phyloP scores from a whole-genome alignment of 1,140 invertebrate genomes.

The Cyphomyrmex costatus region DNA sequence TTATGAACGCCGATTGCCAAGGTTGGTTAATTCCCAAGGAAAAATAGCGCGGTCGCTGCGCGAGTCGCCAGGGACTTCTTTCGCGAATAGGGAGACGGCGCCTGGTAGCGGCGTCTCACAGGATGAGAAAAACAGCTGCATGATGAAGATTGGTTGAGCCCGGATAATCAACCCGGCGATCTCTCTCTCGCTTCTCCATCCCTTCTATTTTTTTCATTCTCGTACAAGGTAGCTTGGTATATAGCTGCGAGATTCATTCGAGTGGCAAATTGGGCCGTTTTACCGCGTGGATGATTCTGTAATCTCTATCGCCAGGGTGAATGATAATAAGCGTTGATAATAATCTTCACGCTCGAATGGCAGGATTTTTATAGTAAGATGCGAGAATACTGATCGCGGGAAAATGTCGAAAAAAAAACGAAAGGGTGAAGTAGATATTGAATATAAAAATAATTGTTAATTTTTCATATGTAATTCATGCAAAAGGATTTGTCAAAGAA shows the following conservation, averaged over 20 bases:
- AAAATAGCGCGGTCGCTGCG: background rate
- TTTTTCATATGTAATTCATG: no score
- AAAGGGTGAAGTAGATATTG: slow-evolving; percentile 26
- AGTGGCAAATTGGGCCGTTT: slow-evolving; percentile 69
- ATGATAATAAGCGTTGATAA: slow-evolving; percentile 67
- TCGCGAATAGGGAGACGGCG: slow-evolving; percentile 64
- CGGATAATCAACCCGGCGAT: slow-evolving; percentile 69
- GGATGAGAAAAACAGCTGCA: slow-evolving; percentile 76
- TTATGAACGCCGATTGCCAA: slow-evolving; percentile 71
- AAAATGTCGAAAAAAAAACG: slow-evolving; percentile 49
- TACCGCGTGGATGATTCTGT: slow-evolving; percentile 68
- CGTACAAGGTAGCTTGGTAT: slow-evolving; percentile 55
- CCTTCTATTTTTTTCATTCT: slow-evolving; percentile 25
- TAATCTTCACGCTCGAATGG: slow-evolving; percentile 60
- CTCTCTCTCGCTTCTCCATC: background rate
- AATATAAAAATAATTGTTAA: slow-evolving; percentile 22
- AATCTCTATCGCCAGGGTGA: slow-evolving; percentile 65
- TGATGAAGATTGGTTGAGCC: slow-evolving; percentile 75
- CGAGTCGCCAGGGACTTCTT: slow-evolving; percentile 61
- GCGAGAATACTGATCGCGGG: background rate
- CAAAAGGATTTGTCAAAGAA: background rate
- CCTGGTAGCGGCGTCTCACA: slow-evolving; percentile 55
- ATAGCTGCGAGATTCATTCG: slow-evolving; percentile 55
- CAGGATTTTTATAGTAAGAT: slow-evolving; percentile 52
- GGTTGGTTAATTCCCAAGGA: slow-evolving; percentile 68